Evolutionary conservation across 1,140 invertebrate genomes (phyloP), one percentile per base, ranked within the genome.

Genomic region (Orchestia grillus): DNA sequence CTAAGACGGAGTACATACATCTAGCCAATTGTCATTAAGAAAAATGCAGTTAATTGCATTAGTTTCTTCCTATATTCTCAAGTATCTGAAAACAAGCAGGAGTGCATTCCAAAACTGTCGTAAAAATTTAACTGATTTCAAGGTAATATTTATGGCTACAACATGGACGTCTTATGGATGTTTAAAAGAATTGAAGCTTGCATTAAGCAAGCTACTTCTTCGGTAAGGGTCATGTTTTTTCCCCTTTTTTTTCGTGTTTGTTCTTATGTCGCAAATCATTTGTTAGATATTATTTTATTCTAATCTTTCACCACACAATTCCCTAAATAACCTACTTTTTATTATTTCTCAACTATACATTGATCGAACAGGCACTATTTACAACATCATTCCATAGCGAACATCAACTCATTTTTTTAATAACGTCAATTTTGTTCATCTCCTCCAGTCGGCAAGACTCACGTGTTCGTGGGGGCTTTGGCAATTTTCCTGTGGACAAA

Each of bases 401-500:
- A 36, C 28, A 23, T 19, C 3, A 36, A 77, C 36, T 77, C 36
- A 3, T 36, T 77, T 28, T 28, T 19, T 77, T 23, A 15, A 77
- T 36, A 77, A 77, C 62, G 28, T 77, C 62, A 77, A 77, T 77
- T 15, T 77, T 43, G 3, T 0, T 23, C 4, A 47, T 94, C 16
- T 94, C 44, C 44, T 94, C 3, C 92, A 94, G 92, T 47, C 11
- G 44, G 44, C 8, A 94, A 45, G 92, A 94, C 92, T 0, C 92
- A 44, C 43, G 92, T 94, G 43, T 44, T 94, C 8, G 92, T 94
- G 92, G 92, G 43, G 36, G 44, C 19, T 6, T 44, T 94, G 40
- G 92, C 92, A 3, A 94, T 45, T 23, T 45, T 94, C 40, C 19
- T 94, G 23, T 94, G 92, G 92, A 94, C 47, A 40, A 47, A 94